phyloP scores from a whole-genome alignment of 2,113 vertebrate genomes.

The Malurus alboscapulatus region DNA sequence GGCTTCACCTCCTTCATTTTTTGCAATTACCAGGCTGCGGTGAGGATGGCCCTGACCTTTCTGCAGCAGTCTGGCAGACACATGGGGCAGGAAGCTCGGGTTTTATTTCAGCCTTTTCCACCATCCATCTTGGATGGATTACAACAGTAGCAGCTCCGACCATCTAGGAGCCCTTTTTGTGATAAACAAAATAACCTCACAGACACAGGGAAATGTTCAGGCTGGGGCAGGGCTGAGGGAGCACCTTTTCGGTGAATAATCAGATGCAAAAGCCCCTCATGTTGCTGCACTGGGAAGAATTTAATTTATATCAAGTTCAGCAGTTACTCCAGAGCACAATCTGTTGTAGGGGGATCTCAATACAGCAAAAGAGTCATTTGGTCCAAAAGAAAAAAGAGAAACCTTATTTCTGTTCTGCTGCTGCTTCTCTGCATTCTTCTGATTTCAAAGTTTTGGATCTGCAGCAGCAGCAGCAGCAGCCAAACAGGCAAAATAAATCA shows the following conservation, averaged over 20 bases:
- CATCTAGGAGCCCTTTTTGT: slow-evolving; percentile 46
- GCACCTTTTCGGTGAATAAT: not conserved
- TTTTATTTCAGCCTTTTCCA: slow-evolving; percentile 54
- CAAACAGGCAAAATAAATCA: slow-evolving; percentile 13
- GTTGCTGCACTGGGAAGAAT: slow-evolving; percentile 28
- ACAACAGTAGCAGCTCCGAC: slow-evolving; percentile 68
- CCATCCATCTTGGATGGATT: slow-evolving; percentile 72
- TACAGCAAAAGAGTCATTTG: not conserved
- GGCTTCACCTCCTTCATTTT: slow-evolving; percentile 69
- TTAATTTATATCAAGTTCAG: not conserved
- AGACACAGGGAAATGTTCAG: slow-evolving; percentile 11
- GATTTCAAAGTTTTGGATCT: slow-evolving; percentile 19
- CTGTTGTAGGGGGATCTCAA: not conserved
- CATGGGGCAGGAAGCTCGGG: slow-evolving; percentile 73
- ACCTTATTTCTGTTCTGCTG: not conserved
- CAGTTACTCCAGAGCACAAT: not conserved
- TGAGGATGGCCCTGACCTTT: slow-evolving; percentile 72
- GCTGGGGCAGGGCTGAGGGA: slow-evolving; percentile 4
- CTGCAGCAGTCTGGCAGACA: slow-evolving; percentile 73
- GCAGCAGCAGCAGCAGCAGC: not conserved
- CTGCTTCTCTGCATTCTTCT: not conserved
- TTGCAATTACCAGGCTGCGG: slow-evolving; percentile 71
- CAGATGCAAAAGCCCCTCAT: not conserved
- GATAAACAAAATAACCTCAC: slow-evolving; percentile 34
- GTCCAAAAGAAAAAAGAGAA: not conserved